These are phyloP conservation scores for Chloebia gouldiae DNA, from an alignment of 2,113 vertebrate genomes.

Conservation along the genomic window DNA sequence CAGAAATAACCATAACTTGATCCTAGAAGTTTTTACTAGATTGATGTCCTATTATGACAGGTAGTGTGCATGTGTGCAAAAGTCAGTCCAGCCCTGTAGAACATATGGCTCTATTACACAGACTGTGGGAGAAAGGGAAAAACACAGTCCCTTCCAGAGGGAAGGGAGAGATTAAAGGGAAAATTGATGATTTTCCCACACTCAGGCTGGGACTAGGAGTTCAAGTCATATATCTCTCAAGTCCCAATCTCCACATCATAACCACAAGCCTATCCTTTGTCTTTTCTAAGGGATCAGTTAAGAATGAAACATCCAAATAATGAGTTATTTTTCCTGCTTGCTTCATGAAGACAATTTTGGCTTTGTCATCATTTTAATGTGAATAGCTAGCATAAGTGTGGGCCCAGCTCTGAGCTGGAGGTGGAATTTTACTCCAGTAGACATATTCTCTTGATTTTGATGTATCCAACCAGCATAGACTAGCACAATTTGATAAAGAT, in stretches of 20 bases:
- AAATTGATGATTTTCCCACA: constrained; percentile 39
- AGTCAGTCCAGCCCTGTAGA: background rate
- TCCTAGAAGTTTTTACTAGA: background rate
- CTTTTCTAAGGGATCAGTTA: constrained; percentile 1
- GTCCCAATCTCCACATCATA: background rate
- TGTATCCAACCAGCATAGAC: background rate
- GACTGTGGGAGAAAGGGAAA: background rate
- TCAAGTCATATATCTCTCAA: background rate
- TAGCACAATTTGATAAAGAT: background rate
- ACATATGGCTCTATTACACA: accelerated
- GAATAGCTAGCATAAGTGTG: background rate
- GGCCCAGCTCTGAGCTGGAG: background rate
- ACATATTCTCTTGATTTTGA: background rate
- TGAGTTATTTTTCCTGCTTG: background rate
- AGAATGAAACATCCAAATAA: background rate
- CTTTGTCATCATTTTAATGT: background rate
- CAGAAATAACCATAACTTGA: background rate
- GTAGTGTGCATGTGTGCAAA: background rate
- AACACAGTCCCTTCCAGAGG: background rate
- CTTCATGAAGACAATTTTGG: background rate
- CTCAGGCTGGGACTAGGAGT: background rate
- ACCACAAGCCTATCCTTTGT: background rate
- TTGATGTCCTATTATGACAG: background rate
- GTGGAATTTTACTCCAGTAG: background rate
- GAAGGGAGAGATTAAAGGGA: background rate